Conservation (phyloP, 1,140 invertebrate genomes). For the Episyrphus balteatus region DNA sequence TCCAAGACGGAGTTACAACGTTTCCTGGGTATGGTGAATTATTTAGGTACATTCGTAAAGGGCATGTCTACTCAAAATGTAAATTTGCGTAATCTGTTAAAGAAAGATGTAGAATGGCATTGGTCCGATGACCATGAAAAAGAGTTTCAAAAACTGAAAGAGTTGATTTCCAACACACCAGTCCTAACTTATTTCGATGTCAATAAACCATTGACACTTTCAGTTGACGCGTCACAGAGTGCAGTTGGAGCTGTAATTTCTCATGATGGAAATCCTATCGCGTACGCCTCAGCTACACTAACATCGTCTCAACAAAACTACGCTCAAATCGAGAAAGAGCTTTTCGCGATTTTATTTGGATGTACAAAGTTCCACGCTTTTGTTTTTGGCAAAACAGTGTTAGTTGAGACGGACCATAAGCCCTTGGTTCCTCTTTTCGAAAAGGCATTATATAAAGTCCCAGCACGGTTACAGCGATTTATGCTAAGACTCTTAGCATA, state of each 20-base stretch:
- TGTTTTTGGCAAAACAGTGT: slow-evolving; percentile 13
- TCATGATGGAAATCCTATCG: slow-evolving; percentile 16
- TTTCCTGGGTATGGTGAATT: slow-evolving; percentile 37
- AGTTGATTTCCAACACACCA: slow-evolving; percentile 11
- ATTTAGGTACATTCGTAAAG: slow-evolving; percentile 29
- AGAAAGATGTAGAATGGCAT: slow-evolving; percentile 27
- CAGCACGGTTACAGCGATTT: too few relatives aligned
- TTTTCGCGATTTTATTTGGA: slow-evolving; percentile 24
- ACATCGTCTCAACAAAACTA: slow-evolving; percentile 24
- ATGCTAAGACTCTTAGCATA: too few relatives aligned
- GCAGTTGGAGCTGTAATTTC: slow-evolving; percentile 19
- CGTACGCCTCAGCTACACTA: slow-evolving; percentile 24
- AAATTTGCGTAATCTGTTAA: slow-evolving; percentile 31
- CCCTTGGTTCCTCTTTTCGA: slow-evolving; percentile 36
- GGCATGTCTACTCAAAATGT: slow-evolving; percentile 30
- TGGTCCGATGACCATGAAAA: slow-evolving; percentile 26
- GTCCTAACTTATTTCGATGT: slow-evolving; percentile 21
- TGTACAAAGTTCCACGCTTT: slow-evolving; percentile 21
- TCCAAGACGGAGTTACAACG: slow-evolving; percentile 30
- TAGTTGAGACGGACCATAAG: slow-evolving; percentile 38
- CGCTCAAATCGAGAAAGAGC: slow-evolving; percentile 33
- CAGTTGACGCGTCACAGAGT: slow-evolving; percentile 6
- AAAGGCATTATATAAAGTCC: too few relatives aligned
- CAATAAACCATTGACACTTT: slow-evolving; percentile 10
- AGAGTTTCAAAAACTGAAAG: slow-evolving; percentile 30